Conservation (phyloP, 2,113 vertebrate species). For the Indicator indicator region DNA sequence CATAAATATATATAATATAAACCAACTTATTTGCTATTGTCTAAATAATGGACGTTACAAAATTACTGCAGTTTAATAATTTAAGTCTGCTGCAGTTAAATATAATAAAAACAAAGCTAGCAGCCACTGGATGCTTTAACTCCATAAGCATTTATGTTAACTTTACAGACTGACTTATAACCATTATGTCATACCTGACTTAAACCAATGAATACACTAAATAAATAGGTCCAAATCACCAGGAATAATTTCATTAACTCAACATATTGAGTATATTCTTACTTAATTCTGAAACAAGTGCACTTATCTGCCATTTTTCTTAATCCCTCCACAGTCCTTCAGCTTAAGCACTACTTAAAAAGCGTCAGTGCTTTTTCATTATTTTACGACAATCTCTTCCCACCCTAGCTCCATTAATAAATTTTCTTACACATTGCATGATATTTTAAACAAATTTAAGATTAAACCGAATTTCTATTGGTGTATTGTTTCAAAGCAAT, state of each 20-base stretch:
- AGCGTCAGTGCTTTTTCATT: not conserved
- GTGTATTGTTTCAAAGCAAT: not conserved
- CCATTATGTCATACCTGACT: not conserved
- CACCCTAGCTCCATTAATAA: not conserved
- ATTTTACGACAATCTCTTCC: not conserved
- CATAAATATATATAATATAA: not conserved
- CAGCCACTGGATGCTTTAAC: not conserved
- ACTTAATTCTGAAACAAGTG: not conserved
- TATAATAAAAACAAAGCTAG: not conserved
- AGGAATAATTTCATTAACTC: not conserved
- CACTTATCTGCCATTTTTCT: not conserved
- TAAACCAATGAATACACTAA: not conserved
- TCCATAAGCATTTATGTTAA: accelerated
- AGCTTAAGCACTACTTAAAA: not conserved
- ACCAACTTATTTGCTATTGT: not conserved
- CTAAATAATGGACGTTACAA: not conserved
- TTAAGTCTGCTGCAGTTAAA: not conserved
- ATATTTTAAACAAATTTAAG: not conserved
- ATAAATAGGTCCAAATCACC: not conserved
- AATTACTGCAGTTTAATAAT: not conserved
- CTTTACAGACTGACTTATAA: not conserved
- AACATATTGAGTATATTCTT: not conserved
- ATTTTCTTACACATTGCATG: not conserved
- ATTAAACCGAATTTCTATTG: not conserved
- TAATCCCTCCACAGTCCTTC: not conserved